Conservation (phyloP, 2,888 invertebrate genomes). For the Flexamia atlantica region DNA sequence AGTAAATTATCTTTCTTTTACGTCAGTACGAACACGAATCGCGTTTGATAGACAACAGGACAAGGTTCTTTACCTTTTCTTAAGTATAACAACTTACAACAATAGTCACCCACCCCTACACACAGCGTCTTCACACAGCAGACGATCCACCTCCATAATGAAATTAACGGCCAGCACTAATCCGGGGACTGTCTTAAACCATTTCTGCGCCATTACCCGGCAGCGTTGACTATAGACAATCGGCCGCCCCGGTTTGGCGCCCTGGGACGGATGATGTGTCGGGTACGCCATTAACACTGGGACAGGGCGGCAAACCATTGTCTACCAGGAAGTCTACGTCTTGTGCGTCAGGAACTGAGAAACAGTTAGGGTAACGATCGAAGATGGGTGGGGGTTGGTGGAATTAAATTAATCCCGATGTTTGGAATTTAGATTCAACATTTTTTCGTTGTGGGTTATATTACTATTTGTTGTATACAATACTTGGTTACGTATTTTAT, state of each 20-base stretch:
- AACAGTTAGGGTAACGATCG: not conserved
- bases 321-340: not conserved
- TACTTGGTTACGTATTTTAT: too few relatives aligned
- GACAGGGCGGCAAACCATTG: not conserved
- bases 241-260: not conserved
- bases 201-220: slow-evolving; percentile 15
- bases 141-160: slow-evolving; percentile 2
- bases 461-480: too few relatives aligned
- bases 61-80: too few relatives aligned
- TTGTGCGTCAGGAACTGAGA: not conserved
- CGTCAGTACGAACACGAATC: too few relatives aligned
- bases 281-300: not conserved
- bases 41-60: too few relatives aligned
- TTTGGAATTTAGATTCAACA: too few relatives aligned
- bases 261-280: slow-evolving; percentile 18
- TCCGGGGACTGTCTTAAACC: slow-evolving; percentile 35
- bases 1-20: too few relatives aligned
- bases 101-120: not conserved
- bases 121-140: not conserved
- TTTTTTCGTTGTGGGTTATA: too few relatives aligned
- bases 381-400: not conserved
- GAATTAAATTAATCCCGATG: too few relatives aligned
- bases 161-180: slow-evolving; percentile 30
- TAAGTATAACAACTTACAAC: too few relatives aligned
- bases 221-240: not conserved